Percentiles rank a stretch among this genome's conserved stretches.
These are phyloP conservation scores for Trichogramma evanescens DNA, from an alignment of 2,888 invertebrate species.

Conservation along the genomic window DNA sequence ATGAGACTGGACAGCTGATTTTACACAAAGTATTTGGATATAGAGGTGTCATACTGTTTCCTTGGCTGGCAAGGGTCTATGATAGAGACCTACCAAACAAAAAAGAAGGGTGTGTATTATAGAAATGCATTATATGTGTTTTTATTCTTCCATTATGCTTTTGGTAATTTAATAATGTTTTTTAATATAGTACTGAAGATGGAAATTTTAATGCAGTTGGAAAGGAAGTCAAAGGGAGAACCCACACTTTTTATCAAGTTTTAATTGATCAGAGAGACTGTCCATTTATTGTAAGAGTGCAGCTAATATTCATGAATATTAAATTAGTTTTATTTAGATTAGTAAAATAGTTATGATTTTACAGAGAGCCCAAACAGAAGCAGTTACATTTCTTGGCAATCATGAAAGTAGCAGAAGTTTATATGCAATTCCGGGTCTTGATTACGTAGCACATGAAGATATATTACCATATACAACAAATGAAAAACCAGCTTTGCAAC, in stretches of 20 bases:
- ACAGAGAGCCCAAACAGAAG: slow-evolving; percentile 95
- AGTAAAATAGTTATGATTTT: slow-evolving; percentile 23
- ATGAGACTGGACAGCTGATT: slow-evolving; percentile 93
- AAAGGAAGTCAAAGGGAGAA: slow-evolving; percentile 82
- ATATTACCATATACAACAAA: slow-evolving; percentile 88
- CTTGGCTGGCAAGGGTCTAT: slow-evolving; percentile 93
- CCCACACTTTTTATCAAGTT: slow-evolving; percentile 95
- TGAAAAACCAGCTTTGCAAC: slow-evolving; percentile 83
- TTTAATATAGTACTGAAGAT: slow-evolving; percentile 32
- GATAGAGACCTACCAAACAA: slow-evolving; percentile 80
- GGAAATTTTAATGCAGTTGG: slow-evolving; percentile 52
- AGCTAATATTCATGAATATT: neutral
- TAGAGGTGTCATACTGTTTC: slow-evolving; percentile 91
- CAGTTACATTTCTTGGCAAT: slow-evolving; percentile 93
- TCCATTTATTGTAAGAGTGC: slow-evolving; percentile 79
- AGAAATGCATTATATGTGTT: slow-evolving; percentile 24
- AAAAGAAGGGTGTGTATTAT: slow-evolving; percentile 49
- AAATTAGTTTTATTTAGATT: neutral
- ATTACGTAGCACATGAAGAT: slow-evolving; percentile 97
- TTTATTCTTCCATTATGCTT: neutral
- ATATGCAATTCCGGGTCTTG: slow-evolving; percentile 93
- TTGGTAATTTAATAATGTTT: neutral
- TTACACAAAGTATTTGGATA: slow-evolving; percentile 96
- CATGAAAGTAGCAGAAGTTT: slow-evolving; percentile 91
- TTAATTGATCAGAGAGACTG: slow-evolving; percentile 95